phyloP scores from a whole-genome alignment of 2,797 vertebrate species.

The Buphagus erythrorhynchus region DNA sequence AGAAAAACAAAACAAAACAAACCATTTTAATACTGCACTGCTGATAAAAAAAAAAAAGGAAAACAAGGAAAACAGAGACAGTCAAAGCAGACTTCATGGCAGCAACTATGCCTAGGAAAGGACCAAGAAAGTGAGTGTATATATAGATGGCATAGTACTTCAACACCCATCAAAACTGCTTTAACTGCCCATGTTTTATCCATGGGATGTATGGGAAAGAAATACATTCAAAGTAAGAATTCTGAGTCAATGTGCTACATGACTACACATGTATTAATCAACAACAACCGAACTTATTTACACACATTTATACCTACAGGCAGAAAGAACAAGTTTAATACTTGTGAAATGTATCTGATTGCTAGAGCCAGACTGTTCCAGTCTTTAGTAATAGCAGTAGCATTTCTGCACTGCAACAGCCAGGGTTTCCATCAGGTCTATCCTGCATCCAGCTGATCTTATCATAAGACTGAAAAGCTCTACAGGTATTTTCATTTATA shows the following conservation, averaged over 20 bases:
- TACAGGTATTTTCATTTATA: not conserved
- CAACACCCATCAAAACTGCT: not conserved
- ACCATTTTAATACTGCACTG: not conserved
- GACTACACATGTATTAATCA: not conserved
- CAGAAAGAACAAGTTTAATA: not conserved
- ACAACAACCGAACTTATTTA: conserved; percentile 6
- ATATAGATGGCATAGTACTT: not conserved
- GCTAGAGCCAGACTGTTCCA: not conserved
- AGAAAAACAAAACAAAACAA: not conserved
- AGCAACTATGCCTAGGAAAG: not conserved
- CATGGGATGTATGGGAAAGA: not conserved
- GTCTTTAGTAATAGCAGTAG: not conserved
- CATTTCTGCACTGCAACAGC: not conserved
- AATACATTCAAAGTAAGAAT: conserved; percentile 36
- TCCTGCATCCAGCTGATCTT: not conserved
- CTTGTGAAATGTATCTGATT: conserved; percentile 27
- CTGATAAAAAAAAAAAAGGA: not conserved
- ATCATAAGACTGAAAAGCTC: not conserved
- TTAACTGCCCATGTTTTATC: not conserved
- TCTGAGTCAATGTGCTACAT: not conserved
- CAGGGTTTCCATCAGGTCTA: not conserved
- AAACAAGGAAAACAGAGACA: not conserved
- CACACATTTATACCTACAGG: not conserved
- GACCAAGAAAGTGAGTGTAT: not conserved
- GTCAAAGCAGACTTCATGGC: not conserved